Evolutionary conservation across 2,797 vertebrate species (phyloP), one percentile per base, ranked within the genome.

Genomic region (Myotis vivesi): DNA sequence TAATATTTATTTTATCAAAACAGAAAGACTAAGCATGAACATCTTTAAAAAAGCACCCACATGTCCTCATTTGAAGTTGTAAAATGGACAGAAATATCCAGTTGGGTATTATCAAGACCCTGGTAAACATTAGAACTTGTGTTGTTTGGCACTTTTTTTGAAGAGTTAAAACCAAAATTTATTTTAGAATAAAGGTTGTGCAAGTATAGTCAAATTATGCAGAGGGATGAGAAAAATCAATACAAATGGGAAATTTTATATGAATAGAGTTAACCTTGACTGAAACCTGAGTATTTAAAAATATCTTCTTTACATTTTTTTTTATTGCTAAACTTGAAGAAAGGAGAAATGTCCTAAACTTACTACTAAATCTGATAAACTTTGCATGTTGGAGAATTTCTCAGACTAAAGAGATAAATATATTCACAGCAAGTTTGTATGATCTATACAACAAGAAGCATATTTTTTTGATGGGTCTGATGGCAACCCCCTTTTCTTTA

Each of bases 11-110:
- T 97, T 96, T 28, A 59, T 84, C 20, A 91, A 91, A 96, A 85
- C 22, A 76, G 89, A 95, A 19, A 89, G 59, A 53, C 91, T 92
- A 96, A 93, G 59, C 5, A 79, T 64, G 75, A 86, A 96, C 96
- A 96, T 49, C 22, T 87, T 69, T 49, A 12, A 85, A 97, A 97
- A 97, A 92, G 2, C 22, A 91, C 12, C 30, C 33, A 95, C 62
- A 12, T 72, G 23, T 6, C 92, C 8, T 83, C 41, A 30, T 86
- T 71, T 84, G 69, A 94, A 96, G 30, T 66, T 87, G 13, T 86
- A 82, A 71, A 87, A 80, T 13, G 83, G 53, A 83, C 13, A 49
- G 17, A 88, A 96, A 80, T 89, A 86, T 22, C 12, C 30, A 73
- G 8, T 23, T 84, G 59, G 73, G 19, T 94, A 95, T 95, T 62